Conservation (phyloP, 1,140 invertebrate genomes). For the Stratiolaelaps scimitus region DNA sequence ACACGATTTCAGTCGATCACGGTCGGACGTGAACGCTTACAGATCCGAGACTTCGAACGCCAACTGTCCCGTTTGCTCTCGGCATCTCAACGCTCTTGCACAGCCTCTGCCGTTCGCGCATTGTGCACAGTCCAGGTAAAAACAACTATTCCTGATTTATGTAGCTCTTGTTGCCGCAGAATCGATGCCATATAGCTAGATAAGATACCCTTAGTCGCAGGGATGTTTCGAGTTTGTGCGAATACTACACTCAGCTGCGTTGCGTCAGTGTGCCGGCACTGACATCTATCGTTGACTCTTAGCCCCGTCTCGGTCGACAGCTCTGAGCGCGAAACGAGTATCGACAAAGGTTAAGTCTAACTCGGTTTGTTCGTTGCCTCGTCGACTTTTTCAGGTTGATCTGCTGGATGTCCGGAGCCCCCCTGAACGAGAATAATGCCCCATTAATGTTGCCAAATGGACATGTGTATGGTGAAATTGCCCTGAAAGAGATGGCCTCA, state of each 20-base stretch:
- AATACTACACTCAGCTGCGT: too few relatives aligned
- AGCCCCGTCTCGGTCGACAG: too few relatives aligned
- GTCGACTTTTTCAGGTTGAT: slow-evolving; percentile 51
- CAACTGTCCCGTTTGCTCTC: slow-evolving; percentile 84
- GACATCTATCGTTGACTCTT: too few relatives aligned
- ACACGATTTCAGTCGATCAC: slow-evolving; percentile 41
- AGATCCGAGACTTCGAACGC: slow-evolving; percentile 47
- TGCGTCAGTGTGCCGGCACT: too few relatives aligned
- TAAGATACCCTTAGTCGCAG: too few relatives aligned
- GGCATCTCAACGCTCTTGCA: slow-evolving; percentile 73
- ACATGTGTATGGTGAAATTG: slow-evolving; percentile 89
- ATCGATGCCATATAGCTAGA: too few relatives aligned
- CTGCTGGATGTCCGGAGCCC: slow-evolving; percentile 73
- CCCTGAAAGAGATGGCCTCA: slow-evolving; percentile 69
- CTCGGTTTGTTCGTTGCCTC: too few relatives aligned
- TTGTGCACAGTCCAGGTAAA: slow-evolving; percentile 66
- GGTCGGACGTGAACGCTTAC: slow-evolving; percentile 32
- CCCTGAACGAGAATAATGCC: slow-evolving; percentile 93
- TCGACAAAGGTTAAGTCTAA: too few relatives aligned
- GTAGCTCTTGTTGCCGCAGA: too few relatives aligned
- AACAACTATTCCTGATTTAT: too few relatives aligned
- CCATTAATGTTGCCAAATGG: slow-evolving; percentile 98
- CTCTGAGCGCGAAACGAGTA: too few relatives aligned
- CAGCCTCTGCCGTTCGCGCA: slow-evolving; percentile 79
- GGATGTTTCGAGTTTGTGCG: too few relatives aligned